phyloP scores from a whole-genome alignment of 2,797 vertebrate genomes.

The Oreortyx pictus region DNA sequence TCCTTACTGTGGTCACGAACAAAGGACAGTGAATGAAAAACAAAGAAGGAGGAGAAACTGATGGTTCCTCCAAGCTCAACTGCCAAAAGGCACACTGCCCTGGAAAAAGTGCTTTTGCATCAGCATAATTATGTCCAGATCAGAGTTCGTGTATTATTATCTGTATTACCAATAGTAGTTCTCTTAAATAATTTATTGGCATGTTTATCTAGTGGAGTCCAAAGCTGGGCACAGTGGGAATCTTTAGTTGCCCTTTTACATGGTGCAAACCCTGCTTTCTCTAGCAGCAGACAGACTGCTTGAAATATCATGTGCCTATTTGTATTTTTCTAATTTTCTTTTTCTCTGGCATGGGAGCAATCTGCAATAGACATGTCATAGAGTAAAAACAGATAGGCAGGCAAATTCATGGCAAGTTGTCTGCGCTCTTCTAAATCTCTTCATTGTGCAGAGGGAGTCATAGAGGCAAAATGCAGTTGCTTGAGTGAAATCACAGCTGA shows the following conservation, averaged over 20 bases:
- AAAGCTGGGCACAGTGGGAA: background rate
- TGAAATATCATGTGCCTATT: background rate
- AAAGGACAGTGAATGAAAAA: background rate
- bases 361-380: background rate
- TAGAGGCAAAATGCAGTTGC: background rate
- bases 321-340: background rate
- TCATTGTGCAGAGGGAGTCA: background rate
- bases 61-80: accelerated
- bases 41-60: background rate
- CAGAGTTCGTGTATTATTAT: background rate
- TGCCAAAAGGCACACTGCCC: background rate
- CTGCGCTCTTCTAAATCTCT: background rate
- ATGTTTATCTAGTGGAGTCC: background rate
- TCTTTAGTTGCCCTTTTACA: background rate
- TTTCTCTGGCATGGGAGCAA: background rate
- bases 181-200: background rate
- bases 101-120: background rate
- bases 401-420: background rate
- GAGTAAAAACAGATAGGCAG: background rate
- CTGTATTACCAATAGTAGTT: background rate
- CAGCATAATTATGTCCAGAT: background rate
- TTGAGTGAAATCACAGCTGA: background rate
- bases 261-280: background rate
- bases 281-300: background rate
- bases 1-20: background rate